Conservation (phyloP, 2,888 invertebrate species). For the Cetonia aurata region DNA sequence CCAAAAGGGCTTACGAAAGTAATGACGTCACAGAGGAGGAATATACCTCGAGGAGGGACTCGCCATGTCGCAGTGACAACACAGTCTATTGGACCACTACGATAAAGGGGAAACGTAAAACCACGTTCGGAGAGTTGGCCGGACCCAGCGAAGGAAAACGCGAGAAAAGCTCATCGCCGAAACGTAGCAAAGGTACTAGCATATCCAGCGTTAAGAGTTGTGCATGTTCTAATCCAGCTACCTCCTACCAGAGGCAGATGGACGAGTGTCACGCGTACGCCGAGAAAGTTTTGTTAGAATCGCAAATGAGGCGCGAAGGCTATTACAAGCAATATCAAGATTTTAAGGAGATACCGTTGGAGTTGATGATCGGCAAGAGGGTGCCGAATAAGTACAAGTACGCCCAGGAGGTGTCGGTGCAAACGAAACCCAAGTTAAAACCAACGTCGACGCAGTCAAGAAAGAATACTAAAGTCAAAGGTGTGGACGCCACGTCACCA, state of each 20-base stretch:
- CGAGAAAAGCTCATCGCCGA: constrained; percentile 17
- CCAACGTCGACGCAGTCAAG: constrained; percentile 30
- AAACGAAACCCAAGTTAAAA: constrained; percentile 24
- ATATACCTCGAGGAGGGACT: not conserved
- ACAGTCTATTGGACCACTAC: constrained; percentile 20
- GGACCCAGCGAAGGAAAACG: not conserved
- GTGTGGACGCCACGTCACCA: constrained; percentile 12
- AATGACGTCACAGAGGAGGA: constrained; percentile 11
- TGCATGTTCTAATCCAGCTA: constrained; percentile 23
- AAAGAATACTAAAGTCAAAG: not conserved
- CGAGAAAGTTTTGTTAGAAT: constrained; percentile 51
- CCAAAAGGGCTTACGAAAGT: constrained; percentile 14
- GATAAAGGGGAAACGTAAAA: not conserved
- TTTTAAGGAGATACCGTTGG: constrained; percentile 54
- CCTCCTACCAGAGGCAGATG: constrained; percentile 45
- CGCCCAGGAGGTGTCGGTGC: constrained; percentile 25
- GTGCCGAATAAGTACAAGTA: constrained; percentile 32
- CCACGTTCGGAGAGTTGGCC: constrained; percentile 27
- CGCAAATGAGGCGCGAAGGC: constrained; percentile 51
- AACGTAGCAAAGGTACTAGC: constrained; percentile 14
- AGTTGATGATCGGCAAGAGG: constrained; percentile 50
- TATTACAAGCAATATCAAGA: constrained; percentile 50
- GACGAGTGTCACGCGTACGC: constrained; percentile 51
- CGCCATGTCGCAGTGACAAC: constrained; percentile 22
- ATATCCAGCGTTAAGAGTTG: not conserved